phyloP scores from a whole-genome alignment of 2,113 vertebrate genomes.

The Myrmecophaga tridactyla region DNA sequence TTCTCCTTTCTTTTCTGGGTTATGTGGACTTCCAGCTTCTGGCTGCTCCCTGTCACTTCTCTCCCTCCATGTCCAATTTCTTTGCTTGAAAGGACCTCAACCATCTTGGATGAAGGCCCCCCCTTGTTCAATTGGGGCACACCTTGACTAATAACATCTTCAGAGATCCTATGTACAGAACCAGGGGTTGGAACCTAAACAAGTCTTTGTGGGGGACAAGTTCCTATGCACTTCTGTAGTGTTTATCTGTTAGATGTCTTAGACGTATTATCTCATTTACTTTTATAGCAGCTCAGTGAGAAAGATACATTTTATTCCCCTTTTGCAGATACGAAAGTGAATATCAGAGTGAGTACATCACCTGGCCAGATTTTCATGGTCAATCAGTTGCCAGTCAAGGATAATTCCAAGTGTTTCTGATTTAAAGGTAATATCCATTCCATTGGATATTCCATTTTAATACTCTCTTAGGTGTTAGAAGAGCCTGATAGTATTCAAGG shows the following conservation, averaged over 20 bases:
- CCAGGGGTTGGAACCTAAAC: no score
- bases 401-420: neutral
- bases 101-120: no score
- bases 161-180: no score
- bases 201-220: no score
- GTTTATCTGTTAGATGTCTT: neutral
- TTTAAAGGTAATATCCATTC: neutral
- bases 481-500: neutral
- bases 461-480: neutral
- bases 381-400: neutral
- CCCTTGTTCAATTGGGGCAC: no score
- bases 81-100: no score
- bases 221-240: neutral
- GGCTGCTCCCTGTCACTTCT: no score
- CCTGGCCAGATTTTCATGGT: neutral
- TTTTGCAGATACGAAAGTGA: neutral
- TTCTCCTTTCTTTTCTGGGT: no score
- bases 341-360: neutral
- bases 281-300: neutral
- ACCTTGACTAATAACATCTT: no score
- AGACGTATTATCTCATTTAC: slow-evolving; percentile 7
- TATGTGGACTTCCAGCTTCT: no score
- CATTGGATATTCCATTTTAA: no score
- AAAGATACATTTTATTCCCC: neutral
- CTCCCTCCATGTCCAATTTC: no score